Base-by-base conservation (phyloP, 2,797 vertebrate species). In the Chelidonichthys spinosus region DNA sequence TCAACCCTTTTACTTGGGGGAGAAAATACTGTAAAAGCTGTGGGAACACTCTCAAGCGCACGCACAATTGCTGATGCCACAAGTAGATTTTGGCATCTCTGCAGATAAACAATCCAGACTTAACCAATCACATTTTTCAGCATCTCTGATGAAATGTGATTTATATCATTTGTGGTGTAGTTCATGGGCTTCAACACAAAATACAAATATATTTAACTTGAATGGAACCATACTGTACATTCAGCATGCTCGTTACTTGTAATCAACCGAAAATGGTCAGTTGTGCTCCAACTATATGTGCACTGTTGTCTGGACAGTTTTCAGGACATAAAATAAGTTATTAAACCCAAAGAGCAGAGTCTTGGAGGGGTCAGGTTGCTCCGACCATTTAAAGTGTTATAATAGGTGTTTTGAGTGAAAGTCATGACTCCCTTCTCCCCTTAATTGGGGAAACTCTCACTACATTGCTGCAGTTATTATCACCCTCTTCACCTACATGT, bases 51-150 rank as follows among this genome's bases (percentile, higher is more conserved):
- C 76, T 61, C 63, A 71, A 77, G 9, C 40, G 3, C 83, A 71
- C 66, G 6, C 44, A 6, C 62, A 70, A 68, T 49, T 75, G 47
- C 50, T 50, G 63, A 44, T 3, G 33, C 44, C 61, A 50, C 79
- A 49, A 78, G 81, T 75, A 78, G 75, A 77, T 83, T 6, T 92
- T 90, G 90, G 90, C 86, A 90, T 89, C 87, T 84, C 50, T 42
- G 70, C 63, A 72, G 53, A 80, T 73, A 81, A 85, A 90, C 70
- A 79, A 83, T 65, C 39, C 37, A 78, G 80, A 33, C 63, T 77
- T 72, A 76, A 18, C 3, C 35, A 60, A 18, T 78, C 32, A 69
- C 52, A 25, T 54, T 65, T 73, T 74, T 81, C 61, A 88, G 77
- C 69, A 71, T 15, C 59, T 52, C 32, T 46, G 15, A 37, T 56